Conservation (phyloP, 2,797 vertebrate genomes). For the Myripristis murdjan region DNA sequence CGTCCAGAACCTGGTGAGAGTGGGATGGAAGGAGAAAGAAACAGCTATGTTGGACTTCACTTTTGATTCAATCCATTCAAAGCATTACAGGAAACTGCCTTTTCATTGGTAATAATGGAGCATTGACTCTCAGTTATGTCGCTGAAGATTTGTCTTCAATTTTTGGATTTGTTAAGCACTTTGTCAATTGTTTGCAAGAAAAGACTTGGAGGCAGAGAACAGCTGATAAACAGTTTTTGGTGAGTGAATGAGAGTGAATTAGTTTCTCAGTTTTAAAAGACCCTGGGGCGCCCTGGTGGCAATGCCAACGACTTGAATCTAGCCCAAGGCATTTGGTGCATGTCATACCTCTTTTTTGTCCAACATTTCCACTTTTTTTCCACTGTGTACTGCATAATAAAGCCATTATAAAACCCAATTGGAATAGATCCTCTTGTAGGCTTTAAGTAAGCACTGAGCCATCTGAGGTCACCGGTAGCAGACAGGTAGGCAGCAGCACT, state of each 20-base stretch:
- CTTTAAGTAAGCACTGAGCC: constrained; percentile 7
- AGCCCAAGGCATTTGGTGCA: constrained; percentile 48
- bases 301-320: constrained; percentile 39
- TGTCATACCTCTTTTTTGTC: constrained; percentile 37
- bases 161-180: constrained; percentile 5
- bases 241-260: constrained; percentile 41
- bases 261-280: constrained; percentile 41
- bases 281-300: constrained; percentile 35
- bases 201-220: neutral
- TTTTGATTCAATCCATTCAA: constrained; percentile 13
- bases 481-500: neutral
- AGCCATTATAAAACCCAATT: constrained; percentile 15
- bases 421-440: neutral
- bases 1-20: neutral
- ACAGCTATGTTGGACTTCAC: neutral
- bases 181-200: neutral
- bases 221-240: neutral
- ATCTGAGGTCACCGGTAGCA: neutral
- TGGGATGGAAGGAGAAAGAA: neutral
- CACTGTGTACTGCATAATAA: constrained; percentile 20
- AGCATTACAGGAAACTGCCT: neutral
- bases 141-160: constrained; percentile 3
- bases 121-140: constrained; percentile 16
- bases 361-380: constrained; percentile 1
- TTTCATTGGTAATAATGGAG: neutral